These are phyloP conservation scores for Cyclophora punctaria DNA, from an alignment of 2,888 invertebrate species.

Conservation along the genomic window DNA sequence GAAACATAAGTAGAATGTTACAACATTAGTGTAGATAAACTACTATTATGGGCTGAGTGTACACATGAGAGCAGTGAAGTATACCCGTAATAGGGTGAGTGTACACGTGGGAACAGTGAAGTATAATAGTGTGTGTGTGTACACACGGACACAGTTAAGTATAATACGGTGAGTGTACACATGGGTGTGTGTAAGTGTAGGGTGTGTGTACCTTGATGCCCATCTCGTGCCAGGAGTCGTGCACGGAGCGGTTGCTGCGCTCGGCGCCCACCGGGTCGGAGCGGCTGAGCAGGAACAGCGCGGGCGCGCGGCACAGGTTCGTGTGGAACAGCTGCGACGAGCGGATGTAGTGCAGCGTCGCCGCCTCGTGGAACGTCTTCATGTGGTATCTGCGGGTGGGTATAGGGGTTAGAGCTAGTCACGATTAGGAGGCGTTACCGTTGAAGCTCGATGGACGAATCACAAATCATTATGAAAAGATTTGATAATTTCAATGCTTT, in stretches of 20 bases:
- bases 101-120: background rate
- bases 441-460: no score
- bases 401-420: no score
- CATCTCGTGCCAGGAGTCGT: conserved; percentile 83
- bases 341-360: conserved; percentile 88
- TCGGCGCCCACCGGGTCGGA: conserved; percentile 83
- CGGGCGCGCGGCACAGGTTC: conserved; percentile 83
- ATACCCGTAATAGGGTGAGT: no score
- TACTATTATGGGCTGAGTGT: no score
- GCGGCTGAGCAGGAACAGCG: conserved; percentile 82
- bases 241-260: conserved; percentile 80
- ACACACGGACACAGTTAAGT: no score
- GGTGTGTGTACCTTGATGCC: conserved; percentile 77
- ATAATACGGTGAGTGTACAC: no score
- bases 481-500: no score
- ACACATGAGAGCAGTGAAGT: no score
- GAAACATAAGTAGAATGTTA: no score
- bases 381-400: conserved; percentile 80
- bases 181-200: background rate
- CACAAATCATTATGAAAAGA: no score
- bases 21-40: no score
- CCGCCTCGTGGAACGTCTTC: conserved; percentile 86
- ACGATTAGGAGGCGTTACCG: no score
- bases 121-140: background rate
- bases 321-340: conserved; percentile 90